Base-by-base conservation (phyloP, 2,113 vertebrate genomes). In the Centropus bengalensis region DNA sequence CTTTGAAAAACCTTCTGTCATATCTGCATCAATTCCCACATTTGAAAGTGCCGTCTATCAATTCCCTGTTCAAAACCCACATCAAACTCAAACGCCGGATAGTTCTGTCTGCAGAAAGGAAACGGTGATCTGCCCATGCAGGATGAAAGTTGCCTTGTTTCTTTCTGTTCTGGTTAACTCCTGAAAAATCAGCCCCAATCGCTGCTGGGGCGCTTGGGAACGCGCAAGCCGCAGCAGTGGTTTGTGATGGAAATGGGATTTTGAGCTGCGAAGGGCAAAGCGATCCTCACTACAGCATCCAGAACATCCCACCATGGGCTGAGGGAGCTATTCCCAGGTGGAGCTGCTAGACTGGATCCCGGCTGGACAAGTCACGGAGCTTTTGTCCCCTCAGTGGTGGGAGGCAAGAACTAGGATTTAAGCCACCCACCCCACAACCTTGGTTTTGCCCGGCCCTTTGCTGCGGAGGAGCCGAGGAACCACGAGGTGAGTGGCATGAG, bases 1-100 rank as follows among this genome's bases (percentile, higher is more conserved):
- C 91, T 97, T 91, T 95, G 95, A 95, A 94, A 88, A 93, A 40
- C 62, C 51, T 47, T 14, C 75, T 82, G 38, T 81, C 81, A 22
- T 63, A n/a, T 62, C 84, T 85, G 74, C 70, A 94, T 88, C 51
- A 44, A 77, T 87, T 88, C 71, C 71, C 32, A 67, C 44, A 49
- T 78, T 86, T 69, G n/a, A 96, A 95, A 94, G 45, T 32, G 82
- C 70, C 36, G 49, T 82, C 62, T 76, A 74, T 90, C 63, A 85
- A 78, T 86, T 52, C 30, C 7, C 20, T 38, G 32, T 80, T 88
- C 51, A 52, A 91, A 75, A 18, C 3, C 18, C 8, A 40, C 83
- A 94, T 94, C 76, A 89, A 63, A 83, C 47, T 64, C 68, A 87
- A 91, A 60, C 9, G 28, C 26, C 8, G 20, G 16, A 44, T 33